These are phyloP conservation scores for Clarias gariepinus DNA, from an alignment of 2,113 vertebrate genomes.

Conservation along the genomic window DNA sequence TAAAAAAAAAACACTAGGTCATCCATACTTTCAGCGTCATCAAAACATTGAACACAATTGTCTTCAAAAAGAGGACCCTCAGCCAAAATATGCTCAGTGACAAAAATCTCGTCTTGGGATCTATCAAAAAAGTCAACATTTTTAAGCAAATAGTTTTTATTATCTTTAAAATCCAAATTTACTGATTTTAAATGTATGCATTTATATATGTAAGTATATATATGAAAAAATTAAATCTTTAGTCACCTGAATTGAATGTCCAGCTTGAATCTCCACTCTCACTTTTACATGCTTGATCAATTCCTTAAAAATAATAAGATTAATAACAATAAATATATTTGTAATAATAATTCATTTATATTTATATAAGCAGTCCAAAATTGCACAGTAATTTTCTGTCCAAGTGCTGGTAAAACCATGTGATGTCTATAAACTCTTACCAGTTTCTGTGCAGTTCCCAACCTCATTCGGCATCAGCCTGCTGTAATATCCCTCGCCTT, in stretches of 20 bases:
- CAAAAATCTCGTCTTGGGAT: conserved; percentile 67
- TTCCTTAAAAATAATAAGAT: not conserved
- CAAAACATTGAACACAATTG: conserved; percentile 78
- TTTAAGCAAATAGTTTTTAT: not conserved
- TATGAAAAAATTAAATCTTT: not conserved
- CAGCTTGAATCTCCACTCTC: rapidly evolving
- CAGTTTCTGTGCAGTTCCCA: rapidly evolving
- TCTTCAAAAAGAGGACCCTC: conserved; percentile 81
- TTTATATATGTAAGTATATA: not conserved
- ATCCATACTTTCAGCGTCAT: conserved; percentile 73
- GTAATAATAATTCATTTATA: too few species aligned
- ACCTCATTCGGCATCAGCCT: rapidly evolving
- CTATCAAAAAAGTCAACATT: conserved; percentile 48
- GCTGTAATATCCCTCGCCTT: conserved; percentile 27
- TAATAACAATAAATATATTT: not conserved
- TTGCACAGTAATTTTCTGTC: not conserved
- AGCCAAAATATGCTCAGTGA: conserved; percentile 73
- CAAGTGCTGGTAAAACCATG: too few species aligned
- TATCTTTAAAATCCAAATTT: not conserved
- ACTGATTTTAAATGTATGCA: not conserved
- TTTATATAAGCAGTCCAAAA: too few species aligned
- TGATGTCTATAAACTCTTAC: conserved; percentile 14
- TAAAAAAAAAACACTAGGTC: conserved; percentile 61
- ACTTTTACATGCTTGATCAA: rapidly evolving
- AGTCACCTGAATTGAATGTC: not conserved